Evolutionary conservation across 2,113 vertebrate genomes (phyloP), one percentile per base, ranked within the genome.

Genomic region (Columba livia): DNA sequence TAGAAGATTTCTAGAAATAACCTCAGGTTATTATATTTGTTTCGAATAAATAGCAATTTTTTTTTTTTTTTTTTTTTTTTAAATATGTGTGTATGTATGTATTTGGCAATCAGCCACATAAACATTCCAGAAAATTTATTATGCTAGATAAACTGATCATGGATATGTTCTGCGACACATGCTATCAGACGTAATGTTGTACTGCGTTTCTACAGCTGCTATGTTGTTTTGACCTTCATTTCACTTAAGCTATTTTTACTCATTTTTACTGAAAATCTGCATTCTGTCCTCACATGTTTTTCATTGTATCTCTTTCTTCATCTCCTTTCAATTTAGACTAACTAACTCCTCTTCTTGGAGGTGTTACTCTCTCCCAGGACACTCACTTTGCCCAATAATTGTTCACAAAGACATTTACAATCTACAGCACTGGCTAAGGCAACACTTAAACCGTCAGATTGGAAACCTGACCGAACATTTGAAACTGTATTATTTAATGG

Each of bases 1-100:
- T 56, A 34, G 11, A 91, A 62, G 8, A 58, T 29, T 24, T 34
- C 10, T 61, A 65, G 9, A 70, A 87, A 42, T 44, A 73, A 62
- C 1, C 0, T 0, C 18, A 62, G 3, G 4, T 28, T 2, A 34
- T 7, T 42, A 5, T 1, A 20, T 16, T 13, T 48, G n/a, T 78
- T 65, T 14, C 44, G 9, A 79, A 44, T 13, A 62, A 56, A 79
- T 6, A 78, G 5, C 5, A 53, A 42, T 6, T 12, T 77, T 8
- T 7, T 9, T 5, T 36, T 36, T 36, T 36, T 36, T 36, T 36
- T 36, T 36, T 6, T 34, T 34, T 62, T 57, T 58, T 12, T 38
- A 58, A 42, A 66, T 34, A 38, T 5, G 3, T 9, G 32, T 12
- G 1, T 29, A 40, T 40, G 5, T 34, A 56, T 64, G 23, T 80